Evolutionary conservation across 2,113 vertebrate species (phyloP), one percentile per base, ranked within the genome.

Genomic region (Hydropotes inermis): DNA sequence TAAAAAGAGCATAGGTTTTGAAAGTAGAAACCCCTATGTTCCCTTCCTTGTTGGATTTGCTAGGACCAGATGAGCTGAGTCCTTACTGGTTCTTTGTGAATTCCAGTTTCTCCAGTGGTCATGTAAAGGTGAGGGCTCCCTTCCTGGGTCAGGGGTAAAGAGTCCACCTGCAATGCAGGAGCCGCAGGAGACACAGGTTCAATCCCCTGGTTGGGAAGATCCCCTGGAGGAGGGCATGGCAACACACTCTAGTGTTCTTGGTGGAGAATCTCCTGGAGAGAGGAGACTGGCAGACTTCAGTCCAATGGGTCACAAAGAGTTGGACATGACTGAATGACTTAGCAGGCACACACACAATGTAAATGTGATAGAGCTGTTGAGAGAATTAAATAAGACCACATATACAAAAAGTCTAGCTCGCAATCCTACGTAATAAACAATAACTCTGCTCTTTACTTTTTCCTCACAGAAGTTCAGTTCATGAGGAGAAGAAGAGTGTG

Each of bases 321-420:
- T 0, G 0, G 39, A 43, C 12, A 15, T 1, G 1, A 11, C 36
- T 76, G 70, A 76, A 1, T 15, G 23, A 43, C 6, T 27, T 15
- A 27, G 70, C 70, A 43, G 21, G 70, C 70, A 15, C 36, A 25
- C 21, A 76, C 6, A 43, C 39, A 81, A 47, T 43, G 3, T 28
- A 55, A 91, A 96, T 15, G 15, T 6, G 9, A 33, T 67, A 52
- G 39, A 28, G 27, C 9, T 15, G 10, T 45, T 79, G 52, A 47
- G 30, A 94, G 12, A 89, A 39, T 83, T 70, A 76, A 54, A 10
- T 70, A 50, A 10, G 2, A 91, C 47, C 4, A 23, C 30, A 60
- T 47, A 12, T 14, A 8, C 50, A 67, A 43, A 93, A 92, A 21
- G 5, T 67, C 36, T 91, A 89, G 39, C 52, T 86, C 16, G n/a